Conservation (phyloP, 1,140 invertebrate genomes). For the Branchinecta lindahli region DNA sequence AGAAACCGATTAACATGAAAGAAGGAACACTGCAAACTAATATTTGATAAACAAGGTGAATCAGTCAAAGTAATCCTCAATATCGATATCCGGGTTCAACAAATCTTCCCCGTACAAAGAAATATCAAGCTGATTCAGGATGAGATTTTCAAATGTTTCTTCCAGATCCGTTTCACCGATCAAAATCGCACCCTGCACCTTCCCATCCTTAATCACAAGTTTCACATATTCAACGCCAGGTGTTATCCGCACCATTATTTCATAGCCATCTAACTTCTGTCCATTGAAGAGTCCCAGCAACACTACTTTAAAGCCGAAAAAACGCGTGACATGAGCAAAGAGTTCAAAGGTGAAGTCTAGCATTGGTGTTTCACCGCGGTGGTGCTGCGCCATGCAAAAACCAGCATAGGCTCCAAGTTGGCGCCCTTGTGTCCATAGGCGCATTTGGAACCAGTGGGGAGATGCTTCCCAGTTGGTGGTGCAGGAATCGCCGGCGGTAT, state of each 20-base stretch:
- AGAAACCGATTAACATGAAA: too few species aligned
- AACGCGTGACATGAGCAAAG: constrained; percentile 86
- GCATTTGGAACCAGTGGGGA: constrained; percentile 88
- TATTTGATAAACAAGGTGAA: neutral
- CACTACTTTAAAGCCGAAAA: constrained; percentile 90
- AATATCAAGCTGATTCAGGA: constrained; percentile 84
- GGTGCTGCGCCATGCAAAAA: constrained; percentile 61
- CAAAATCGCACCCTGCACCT: constrained; percentile 78
- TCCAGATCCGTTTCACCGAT: constrained; percentile 95
- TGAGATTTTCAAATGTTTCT: constrained; percentile 96
- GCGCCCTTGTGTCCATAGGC: constrained; percentile 91
- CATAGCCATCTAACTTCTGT: constrained; percentile 67
- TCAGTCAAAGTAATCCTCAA: constrained; percentile 98
- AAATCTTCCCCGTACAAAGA: constrained; percentile 76
- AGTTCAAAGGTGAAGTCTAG: constrained; percentile 91
- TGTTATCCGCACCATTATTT: constrained; percentile 71
- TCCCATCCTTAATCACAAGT: constrained; percentile 66
- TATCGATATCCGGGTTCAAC: constrained; percentile 85
- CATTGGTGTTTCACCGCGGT: constrained; percentile 40
- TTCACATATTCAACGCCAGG: constrained; percentile 69
- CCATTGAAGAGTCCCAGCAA: constrained; percentile 87
- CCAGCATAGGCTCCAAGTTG: constrained; percentile 93
- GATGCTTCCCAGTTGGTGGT: constrained; percentile 56
- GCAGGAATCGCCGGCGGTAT: constrained; percentile 89
- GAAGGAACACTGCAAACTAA: too few species aligned